A percentile compares a stretch with the other conserved stretches of the same genome.
Evolutionary conservation across 2,888 invertebrate species (phyloP).

Genomic region (Aelia acuminata): DNA sequence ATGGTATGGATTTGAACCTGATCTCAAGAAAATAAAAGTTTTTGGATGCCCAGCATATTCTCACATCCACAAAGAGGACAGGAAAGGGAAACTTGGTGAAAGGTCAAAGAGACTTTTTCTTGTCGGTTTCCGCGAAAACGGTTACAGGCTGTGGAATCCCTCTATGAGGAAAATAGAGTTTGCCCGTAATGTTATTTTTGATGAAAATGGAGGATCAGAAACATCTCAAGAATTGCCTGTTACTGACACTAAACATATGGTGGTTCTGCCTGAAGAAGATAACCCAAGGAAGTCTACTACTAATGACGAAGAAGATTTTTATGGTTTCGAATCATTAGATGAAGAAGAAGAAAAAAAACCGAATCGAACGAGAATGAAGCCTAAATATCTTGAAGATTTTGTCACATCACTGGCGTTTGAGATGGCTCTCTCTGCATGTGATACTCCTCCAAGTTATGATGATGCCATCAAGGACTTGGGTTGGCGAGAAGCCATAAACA

Average conservation of each 20-base stretch:
- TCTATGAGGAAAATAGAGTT: constrained; percentile 37
- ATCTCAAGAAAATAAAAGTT: too few relatives aligned
- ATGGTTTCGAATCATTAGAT: neutral
- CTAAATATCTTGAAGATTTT: neutral
- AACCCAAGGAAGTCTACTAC: too few relatives aligned
- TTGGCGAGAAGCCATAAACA: constrained; percentile 56
- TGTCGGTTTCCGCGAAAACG: constrained; percentile 55
- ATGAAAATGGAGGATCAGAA: neutral
- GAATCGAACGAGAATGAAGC: constrained; percentile 1
- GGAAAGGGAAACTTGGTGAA: too few relatives aligned
- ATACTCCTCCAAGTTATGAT: neutral
- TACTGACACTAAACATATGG: neutral
- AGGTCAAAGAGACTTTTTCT: too few relatives aligned
- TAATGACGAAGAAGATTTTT: neutral
- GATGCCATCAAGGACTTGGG: constrained; percentile 48
- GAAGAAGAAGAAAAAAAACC: neutral
- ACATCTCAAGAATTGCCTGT: neutral
- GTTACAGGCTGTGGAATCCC: constrained; percentile 54
- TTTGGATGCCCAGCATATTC: too few relatives aligned
- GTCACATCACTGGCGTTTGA: neutral
- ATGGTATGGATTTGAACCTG: too few relatives aligned
- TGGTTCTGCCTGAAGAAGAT: too few relatives aligned
- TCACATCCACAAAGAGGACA: too few relatives aligned
- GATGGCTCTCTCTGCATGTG: neutral
- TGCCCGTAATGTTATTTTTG: constrained; percentile 50